phyloP scores from a whole-genome alignment of 2,888 invertebrate species.

The Toxonevra muliebris region DNA sequence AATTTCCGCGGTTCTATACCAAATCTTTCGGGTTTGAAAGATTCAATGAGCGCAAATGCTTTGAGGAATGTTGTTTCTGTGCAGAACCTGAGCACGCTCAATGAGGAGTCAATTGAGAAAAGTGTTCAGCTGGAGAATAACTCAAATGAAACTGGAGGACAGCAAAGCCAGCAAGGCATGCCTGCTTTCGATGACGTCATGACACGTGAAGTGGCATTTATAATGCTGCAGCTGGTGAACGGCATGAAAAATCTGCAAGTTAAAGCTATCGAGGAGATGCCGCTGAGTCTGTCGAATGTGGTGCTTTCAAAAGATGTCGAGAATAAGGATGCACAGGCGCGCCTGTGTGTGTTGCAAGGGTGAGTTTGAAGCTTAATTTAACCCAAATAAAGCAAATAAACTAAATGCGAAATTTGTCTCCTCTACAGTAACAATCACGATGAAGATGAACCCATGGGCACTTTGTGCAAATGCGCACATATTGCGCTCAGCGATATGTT shows the following conservation, averaged over 20 bases:
- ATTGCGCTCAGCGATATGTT: conserved; percentile 75
- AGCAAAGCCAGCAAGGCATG: conserved; percentile 45
- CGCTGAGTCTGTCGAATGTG: conserved; percentile 76
- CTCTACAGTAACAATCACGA: conserved; percentile 73
- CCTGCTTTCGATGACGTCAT: conserved; percentile 66
- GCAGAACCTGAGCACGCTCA: conserved; percentile 62
- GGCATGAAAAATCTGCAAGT: conserved; percentile 84
- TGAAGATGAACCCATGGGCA: conserved; percentile 73
- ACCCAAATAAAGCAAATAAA: not conserved
- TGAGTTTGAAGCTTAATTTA: conserved; percentile 59
- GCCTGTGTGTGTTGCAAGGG: conserved; percentile 81
- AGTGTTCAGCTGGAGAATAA: conserved; percentile 28
- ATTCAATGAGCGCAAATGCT: conserved; percentile 42
- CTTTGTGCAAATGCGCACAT: conserved; percentile 81
- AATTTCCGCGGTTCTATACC: conserved; percentile 65
- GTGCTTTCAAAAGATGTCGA: conserved; percentile 75
- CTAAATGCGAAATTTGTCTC: not conserved
- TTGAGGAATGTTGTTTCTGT: conserved; percentile 68
- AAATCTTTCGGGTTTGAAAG: conserved; percentile 60
- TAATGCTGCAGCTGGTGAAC: conserved; percentile 82
- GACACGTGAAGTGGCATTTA: conserved; percentile 76
- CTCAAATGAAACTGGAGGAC: conserved; percentile 1
- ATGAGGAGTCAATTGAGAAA: conserved; percentile 51
- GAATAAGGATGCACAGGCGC: conserved; percentile 70
- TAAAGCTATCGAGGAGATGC: conserved; percentile 82